phyloP scores from a whole-genome alignment of 92 coral and sea anemone species.

The Heteractis magnifica region DNA sequence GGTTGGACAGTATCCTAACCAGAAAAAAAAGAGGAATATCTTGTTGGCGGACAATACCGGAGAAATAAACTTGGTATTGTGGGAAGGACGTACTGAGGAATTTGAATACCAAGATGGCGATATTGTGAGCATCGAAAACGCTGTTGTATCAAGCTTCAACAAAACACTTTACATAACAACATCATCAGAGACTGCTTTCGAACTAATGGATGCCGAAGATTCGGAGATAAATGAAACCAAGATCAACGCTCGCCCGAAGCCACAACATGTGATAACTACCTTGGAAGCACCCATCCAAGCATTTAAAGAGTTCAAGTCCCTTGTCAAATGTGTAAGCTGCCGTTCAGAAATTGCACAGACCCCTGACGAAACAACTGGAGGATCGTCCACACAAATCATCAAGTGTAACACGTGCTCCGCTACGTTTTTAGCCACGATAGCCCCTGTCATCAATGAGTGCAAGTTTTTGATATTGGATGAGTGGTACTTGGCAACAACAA shows the following conservation, averaged over 20 bases:
- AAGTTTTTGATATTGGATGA: not conserved
- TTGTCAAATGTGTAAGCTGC: not conserved
- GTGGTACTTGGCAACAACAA: not conserved
- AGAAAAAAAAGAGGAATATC: too few species aligned
- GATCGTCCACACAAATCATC: not conserved
- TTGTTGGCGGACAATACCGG: too few species aligned
- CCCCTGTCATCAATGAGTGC: not conserved
- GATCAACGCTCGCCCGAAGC: not conserved
- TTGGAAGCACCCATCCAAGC: not conserved
- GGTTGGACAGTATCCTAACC: too few species aligned
- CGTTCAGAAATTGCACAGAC: not conserved
- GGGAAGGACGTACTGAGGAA: too few species aligned
- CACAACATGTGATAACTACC: not conserved
- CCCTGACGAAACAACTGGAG: not conserved
- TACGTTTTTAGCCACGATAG: not conserved
- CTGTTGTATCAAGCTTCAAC: too few species aligned
- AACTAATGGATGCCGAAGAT: not conserved
- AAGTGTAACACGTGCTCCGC: not conserved
- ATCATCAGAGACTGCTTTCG: too few species aligned
- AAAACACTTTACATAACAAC: too few species aligned
- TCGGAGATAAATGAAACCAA: not conserved
- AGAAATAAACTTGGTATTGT: too few species aligned
- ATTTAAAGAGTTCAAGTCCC: not conserved
- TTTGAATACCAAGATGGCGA: too few species aligned
- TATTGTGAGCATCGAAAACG: too few species aligned